Conservation (phyloP, 2,888 invertebrate genomes). For the Spodoptera picta region DNA sequence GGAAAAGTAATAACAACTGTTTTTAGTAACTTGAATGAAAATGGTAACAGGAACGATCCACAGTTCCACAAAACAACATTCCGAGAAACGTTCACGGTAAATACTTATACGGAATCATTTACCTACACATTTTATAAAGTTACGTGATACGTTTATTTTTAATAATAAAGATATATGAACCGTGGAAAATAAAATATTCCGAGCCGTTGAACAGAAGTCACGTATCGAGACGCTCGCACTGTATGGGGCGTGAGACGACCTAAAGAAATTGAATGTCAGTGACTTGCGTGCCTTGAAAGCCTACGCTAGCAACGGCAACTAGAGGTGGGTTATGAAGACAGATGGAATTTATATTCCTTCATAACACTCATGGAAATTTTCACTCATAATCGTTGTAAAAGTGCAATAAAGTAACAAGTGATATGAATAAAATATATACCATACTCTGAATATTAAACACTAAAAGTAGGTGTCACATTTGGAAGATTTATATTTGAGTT, state of each 20-base stretch:
- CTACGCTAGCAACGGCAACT: slow-evolving; percentile 17
- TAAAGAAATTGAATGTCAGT: slow-evolving; percentile 49
- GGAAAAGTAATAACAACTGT: no score
- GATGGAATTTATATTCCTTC: slow-evolving; percentile 31
- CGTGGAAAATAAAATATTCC: slow-evolving; percentile 48
- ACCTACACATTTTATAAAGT: slow-evolving; percentile 20
- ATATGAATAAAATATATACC: slow-evolving; percentile 47
- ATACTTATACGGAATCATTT: slow-evolving; percentile 23
- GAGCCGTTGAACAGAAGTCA: slow-evolving; percentile 51
- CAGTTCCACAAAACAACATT: not conserved
- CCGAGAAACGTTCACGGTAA: slow-evolving; percentile 3
- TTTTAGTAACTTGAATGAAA: not conserved
- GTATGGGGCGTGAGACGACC: slow-evolving; percentile 48
- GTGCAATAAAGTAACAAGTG: slow-evolving; percentile 27
- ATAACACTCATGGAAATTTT: slow-evolving; percentile 19
- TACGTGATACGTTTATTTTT: slow-evolving; percentile 41
- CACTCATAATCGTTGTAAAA: slow-evolving; percentile 33
- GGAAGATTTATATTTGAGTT: slow-evolving; percentile 63
- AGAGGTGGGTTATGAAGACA: slow-evolving; percentile 28
- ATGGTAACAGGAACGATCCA: not conserved
- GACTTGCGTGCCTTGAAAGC: slow-evolving; percentile 36
- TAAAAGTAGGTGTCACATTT: slow-evolving; percentile 37
- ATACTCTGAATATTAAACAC: slow-evolving; percentile 37
- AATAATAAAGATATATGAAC: slow-evolving; percentile 53
- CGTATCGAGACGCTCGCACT: slow-evolving; percentile 36